phyloP scores from a whole-genome alignment of 2,888 invertebrate genomes.

The Polydrusus cervinus region DNA sequence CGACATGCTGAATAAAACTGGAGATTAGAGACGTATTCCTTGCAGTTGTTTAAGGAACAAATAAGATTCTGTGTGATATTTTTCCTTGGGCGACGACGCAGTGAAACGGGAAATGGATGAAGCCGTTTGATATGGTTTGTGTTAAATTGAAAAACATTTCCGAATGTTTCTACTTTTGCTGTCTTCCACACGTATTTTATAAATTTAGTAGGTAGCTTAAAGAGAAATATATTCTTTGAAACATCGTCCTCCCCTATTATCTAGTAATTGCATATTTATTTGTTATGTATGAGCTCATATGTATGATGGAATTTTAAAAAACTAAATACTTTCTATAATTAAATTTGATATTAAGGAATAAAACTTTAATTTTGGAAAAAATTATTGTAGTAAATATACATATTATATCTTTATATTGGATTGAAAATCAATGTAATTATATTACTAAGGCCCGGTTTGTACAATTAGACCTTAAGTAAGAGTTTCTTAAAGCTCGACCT shows the following conservation, averaged over 20 bases:
- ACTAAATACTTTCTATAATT: too few relatives aligned
- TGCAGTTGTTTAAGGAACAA: constrained; percentile 52
- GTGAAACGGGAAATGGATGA: constrained; percentile 28
- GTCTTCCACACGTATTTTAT: constrained; percentile 14
- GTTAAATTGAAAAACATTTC: constrained; percentile 39
- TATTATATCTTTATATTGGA: too few relatives aligned
- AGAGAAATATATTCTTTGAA: neutral
- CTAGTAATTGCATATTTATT: too few relatives aligned
- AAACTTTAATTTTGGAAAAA: too few relatives aligned
- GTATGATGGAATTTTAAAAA: too few relatives aligned
- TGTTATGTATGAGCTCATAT: too few relatives aligned
- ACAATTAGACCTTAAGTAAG: too few relatives aligned
- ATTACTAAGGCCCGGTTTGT: too few relatives aligned
- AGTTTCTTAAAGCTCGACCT: too few relatives aligned
- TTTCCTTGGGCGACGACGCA: constrained; percentile 34
- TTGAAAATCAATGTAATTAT: too few relatives aligned
- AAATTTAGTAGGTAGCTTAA: constrained; percentile 4
- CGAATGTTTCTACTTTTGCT: constrained; percentile 26
- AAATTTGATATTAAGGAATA: too few relatives aligned
- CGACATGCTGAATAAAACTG: constrained; percentile 48
- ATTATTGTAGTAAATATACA: too few relatives aligned
- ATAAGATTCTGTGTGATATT: constrained; percentile 47
- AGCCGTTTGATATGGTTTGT: constrained; percentile 42
- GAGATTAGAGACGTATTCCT: constrained; percentile 51
- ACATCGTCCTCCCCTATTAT: neutral